These are phyloP conservation scores for Illadopsis cleaveri DNA, from an alignment of 2,113 vertebrate species.

Conservation along the genomic window DNA sequence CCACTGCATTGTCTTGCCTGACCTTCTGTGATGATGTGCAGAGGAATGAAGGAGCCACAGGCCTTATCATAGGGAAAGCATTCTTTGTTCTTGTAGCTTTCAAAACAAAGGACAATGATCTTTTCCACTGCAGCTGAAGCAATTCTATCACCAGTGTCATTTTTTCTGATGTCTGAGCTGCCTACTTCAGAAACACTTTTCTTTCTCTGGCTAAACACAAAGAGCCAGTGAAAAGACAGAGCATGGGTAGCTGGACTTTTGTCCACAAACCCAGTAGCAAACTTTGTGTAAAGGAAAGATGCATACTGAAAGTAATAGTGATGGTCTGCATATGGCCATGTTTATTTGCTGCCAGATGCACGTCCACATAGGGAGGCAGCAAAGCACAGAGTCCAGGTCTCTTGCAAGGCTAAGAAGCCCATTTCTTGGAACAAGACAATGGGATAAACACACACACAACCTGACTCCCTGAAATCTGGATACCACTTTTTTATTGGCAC, in stretches of 20 bases:
- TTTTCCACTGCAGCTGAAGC: slow-evolving; percentile 37
- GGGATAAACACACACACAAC: background rate
- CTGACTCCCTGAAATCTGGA: background rate
- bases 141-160: slow-evolving; percentile 9
- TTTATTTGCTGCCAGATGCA: background rate
- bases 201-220: background rate
- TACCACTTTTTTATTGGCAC: background rate
- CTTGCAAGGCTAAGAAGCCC: background rate
- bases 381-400: background rate
- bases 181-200: slow-evolving; percentile 6
- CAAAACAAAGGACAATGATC: slow-evolving; percentile 36
- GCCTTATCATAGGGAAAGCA: slow-evolving; percentile 36
- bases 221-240: background rate
- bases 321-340: background rate
- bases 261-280: background rate
- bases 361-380: background rate
- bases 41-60: slow-evolving; percentile 9
- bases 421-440: background rate
- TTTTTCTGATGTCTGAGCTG: slow-evolving; percentile 28
- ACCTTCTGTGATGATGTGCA: slow-evolving; percentile 43
- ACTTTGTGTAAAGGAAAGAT: background rate
- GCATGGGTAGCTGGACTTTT: background rate
- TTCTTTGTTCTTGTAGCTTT: slow-evolving; percentile 40
- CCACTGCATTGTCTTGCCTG: slow-evolving; percentile 26
- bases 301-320: background rate